A percentile compares a stretch with the other conserved stretches of the same genome.
Conservation (phyloP, 2,113 vertebrate species). For the Donacobius atricapilla region DNA sequence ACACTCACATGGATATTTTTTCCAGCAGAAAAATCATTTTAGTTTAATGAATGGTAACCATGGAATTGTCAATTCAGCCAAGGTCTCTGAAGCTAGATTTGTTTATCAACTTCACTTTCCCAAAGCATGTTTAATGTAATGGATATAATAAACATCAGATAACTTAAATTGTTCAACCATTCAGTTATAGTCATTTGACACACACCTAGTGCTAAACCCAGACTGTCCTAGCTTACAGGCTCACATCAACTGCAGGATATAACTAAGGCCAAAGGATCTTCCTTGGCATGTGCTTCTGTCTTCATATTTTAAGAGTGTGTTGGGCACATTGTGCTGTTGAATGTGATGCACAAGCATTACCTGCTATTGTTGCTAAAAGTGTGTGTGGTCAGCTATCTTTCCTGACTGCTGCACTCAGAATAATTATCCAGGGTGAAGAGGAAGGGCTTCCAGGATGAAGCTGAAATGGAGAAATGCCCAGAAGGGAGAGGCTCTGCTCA, state of each 20-base stretch:
- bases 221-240: neutral
- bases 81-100: neutral
- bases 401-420: neutral
- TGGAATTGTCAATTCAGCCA: neutral
- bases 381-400: neutral
- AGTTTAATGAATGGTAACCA: neutral
- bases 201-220: neutral
- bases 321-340: neutral
- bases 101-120: neutral
- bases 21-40: neutral
- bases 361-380: neutral
- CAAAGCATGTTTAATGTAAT: neutral
- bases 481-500: neutral
- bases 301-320: neutral
- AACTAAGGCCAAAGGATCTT: neutral
- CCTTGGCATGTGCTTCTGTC: neutral
- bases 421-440: neutral
- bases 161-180: neutral
- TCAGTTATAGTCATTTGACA: neutral
- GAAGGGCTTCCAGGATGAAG: neutral
- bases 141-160: neutral
- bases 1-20: neutral
- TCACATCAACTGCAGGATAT: neutral
- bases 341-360: neutral
- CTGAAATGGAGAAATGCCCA: neutral